Evolutionary conservation across 2,888 invertebrate genomes (phyloP), one percentile per base, ranked within the genome.

Genomic region (Tipula unca): DNA sequence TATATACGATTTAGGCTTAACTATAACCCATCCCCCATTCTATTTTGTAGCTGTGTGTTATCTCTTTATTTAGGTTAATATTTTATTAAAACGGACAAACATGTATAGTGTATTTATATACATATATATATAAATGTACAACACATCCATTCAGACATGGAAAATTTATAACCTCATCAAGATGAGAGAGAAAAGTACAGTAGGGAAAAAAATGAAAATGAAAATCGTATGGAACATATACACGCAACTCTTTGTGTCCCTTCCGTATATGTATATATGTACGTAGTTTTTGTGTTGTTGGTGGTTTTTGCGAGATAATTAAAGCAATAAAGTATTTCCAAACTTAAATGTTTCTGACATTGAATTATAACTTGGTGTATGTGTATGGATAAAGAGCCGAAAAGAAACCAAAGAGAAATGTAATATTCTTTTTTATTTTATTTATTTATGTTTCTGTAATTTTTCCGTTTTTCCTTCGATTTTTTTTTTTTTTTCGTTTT

Each of bases 101-200:
- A 69, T 69, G 69, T 69, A n/a, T n/a, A n/a, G 25, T 69, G 69
- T 69, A 3, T 69, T 0, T 17, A 4, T 17, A 5, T 17, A 48
- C 32, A 32, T 25, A 25, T 20, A n/a, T n/a, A n/a, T n/a, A n/a
- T n/a, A n/a, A n/a, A n/a, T n/a, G n/a, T n/a, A n/a, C n/a, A 69
- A 25, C 20, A 25, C 10, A 25, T 69, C 14, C 13, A 69, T 69
- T 14, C 69, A 25, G 69, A 69, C 69, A 69, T 25, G 25, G 25
- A 69, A 69, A 69, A 69, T 69, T 69, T 69, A 69, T 69, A 69
- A 69, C 69, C 69, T 69, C 69, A 69, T 69, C 69, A 69, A 69
- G 69, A 69, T 25, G 69, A 69, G 69, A 69, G 69, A 69, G 25
- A 69, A 69, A 14, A 48, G n/a, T 48, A 48, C 48, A n/a, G 48